Base-by-base conservation (phyloP, 2,113 vertebrate genomes). In the Misgurnus mizolepis region DNA sequence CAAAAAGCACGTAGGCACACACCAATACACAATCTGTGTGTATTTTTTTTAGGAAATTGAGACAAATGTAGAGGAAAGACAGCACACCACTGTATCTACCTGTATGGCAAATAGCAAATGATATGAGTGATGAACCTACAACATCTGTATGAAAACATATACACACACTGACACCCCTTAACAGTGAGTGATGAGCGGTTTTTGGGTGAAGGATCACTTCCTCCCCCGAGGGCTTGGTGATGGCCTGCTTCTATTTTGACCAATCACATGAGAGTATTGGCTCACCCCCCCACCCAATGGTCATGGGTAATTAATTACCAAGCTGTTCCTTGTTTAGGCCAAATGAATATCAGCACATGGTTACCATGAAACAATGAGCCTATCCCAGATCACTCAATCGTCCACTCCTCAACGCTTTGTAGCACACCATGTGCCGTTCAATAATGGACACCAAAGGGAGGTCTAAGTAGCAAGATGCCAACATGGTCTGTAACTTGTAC, bases 221-320 rank as follows among this genome's bases (percentile, higher is more conserved):
- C 75, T 76, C 62, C 43, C 80, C 76, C 49, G 73, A 66, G 78
- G 79, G 76, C 67, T 83, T 78, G 53, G 76, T 77, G 69, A 82
- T 82, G 82, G 80, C 70, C 82, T 84, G 74, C 80, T 84, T 86
- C 70, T 49, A 50, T 56, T 22, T 73, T 64, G 40, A 80, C 79
- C 82, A 85, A 81, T 85, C 65, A 18, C 43, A 65, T 15, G 18
- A n/a, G 5, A 67, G 62, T 40, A 65, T 82, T 67, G 69, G 64
- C 71, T 79, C 71, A 43, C 55, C 71, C 69, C 56, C 60, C 69
- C 53, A 58, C 81, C 85, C 82, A 82, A 53, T 82, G 85, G 82
- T 88, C 84, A 88, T 86, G 87, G 83, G 79, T 86, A 88, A 88
- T 88, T 88, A 86, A 88, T 86, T 82, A 85, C 77, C 87, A 88